Base-by-base conservation (phyloP, 2,888 invertebrate species). In the Masnerella sp. region DNA sequence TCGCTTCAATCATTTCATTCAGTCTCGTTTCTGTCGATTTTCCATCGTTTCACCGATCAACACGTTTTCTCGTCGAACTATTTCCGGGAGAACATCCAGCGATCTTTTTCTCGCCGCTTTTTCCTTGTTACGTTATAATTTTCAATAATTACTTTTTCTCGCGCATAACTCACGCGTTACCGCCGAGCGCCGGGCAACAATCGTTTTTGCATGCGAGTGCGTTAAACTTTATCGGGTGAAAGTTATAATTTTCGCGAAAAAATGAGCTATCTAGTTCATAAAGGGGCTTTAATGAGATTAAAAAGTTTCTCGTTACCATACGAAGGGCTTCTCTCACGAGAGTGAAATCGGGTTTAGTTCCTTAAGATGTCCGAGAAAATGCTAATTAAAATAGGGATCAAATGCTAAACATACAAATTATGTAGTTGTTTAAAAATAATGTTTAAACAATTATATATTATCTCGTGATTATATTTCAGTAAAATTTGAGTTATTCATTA, bases 251-350 rank as follows among this genome's bases (percentile, higher is more conserved):
- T 58, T 28, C 14, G 17, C 40, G n/a, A 17, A 54, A 65, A 56
- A 47, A 70, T 28, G 12, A 17, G 40, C 32, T 56, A 64, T 58
- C 56, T 62, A 70, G 70, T 70, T 62, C 62, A 64, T 56, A 56
- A 62, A 64, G 62, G 62, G 70, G 62, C 32, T 64, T 70, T 70
- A 70, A 64, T 70, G 43, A 34, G 70, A 64, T 70, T 70, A 49
- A 62, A 70, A 70, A 62, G 70, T 70, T 64, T 62, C 62, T 22
- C 51, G 42, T 64, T 70, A 51, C 70, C 58, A 70, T 49, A 42
- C 40, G 49, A 70, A 70, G 62, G 70, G 70, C 70, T 70, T 70
- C 70, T 58, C 22, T 42, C 42, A 30, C 38, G 38, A 56, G 51
- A 70, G 61, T 32, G 49, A 43, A 68, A 64, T 71, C 45, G 58